Base-by-base conservation (phyloP, 1,140 invertebrate species). In the Lasioglossum albipes region DNA sequence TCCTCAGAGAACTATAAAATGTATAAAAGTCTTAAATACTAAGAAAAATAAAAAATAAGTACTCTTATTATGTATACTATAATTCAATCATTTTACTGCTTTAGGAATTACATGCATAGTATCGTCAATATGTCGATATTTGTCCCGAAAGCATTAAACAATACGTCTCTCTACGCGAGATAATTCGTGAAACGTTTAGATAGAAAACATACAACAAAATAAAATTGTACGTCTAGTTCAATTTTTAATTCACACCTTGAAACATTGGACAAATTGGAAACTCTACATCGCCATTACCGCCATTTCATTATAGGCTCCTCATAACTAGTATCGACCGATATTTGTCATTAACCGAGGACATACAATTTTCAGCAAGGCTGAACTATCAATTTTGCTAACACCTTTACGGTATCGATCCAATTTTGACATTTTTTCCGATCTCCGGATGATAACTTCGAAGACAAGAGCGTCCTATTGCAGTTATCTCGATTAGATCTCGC, bases 401-500 rank as follows among this genome's bases (percentile, higher is more conserved):
- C 13, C 12, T 64, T 36, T 5, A 36, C 13, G 62, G 27, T 36
- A 36, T 64, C 22, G 6, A 64, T 36, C 62, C 54, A 65, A 76
- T 68, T 42, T 42, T 7, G 45, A 61, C 18, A 61, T 42, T 66
- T 84, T 78, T 78, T 62, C 74, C 81, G 70, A 84, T 31, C 36
- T 22, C n/a, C 16, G 20, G 20, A 9, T 59, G 57, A 9, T n/a
- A n/a, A 2, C 27, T 16, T 36, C 62, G 16, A 42, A 2, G 22
- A 10, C 20, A 18, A 59, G 36, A 62, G 42, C 18, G 4, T 49
- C 54, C 54, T 62, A 52, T 61, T 13, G 27, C 57, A 41, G 75
- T 31, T 77, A 77, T 77, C 75, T 77, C 75, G 75, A 77, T 77
- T 77, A 77, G 75, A 77, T 77, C 75, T 77, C 22, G 69, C 76